phyloP scores from a whole-genome alignment of 35 echinoderm and acorn worm genomes.

The Strongylocentrotus purpuratus region DNA sequence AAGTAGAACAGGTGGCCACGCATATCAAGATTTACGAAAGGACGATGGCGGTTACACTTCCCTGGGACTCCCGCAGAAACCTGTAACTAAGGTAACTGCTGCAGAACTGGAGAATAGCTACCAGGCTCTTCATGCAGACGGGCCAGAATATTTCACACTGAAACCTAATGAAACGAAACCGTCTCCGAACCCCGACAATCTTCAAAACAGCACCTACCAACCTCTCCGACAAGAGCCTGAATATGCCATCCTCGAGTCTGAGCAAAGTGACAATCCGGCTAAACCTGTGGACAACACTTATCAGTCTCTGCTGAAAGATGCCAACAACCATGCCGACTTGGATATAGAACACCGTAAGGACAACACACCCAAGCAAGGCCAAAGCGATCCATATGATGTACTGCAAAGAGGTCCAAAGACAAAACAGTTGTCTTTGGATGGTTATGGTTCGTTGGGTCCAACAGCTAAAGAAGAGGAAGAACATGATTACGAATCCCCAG shows the following conservation, averaged over 20 bases:
- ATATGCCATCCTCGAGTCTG: background rate
- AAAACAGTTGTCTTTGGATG: background rate
- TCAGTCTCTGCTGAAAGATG: background rate
- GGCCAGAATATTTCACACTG: background rate
- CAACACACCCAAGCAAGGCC: background rate
- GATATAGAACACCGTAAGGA: background rate
- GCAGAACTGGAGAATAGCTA: constrained; percentile 13
- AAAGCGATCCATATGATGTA: background rate
- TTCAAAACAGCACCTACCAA: background rate
- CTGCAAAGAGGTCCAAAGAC: background rate
- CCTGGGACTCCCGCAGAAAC: background rate
- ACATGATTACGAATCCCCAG: background rate
- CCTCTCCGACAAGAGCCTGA: background rate
- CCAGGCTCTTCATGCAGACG: background rate
- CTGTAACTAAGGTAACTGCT: background rate
- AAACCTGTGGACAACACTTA: background rate
- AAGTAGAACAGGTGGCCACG: background rate
- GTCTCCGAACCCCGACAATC: background rate
- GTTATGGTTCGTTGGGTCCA: background rate
- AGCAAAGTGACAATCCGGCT: background rate
- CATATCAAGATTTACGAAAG: background rate
- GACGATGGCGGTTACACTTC: background rate
- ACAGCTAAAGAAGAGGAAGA: background rate
- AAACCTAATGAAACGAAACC: background rate
- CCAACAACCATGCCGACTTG: background rate